These are phyloP conservation scores for Porphyrio hochstetteri DNA, from an alignment of 2,113 vertebrate genomes.

Conservation along the genomic window DNA sequence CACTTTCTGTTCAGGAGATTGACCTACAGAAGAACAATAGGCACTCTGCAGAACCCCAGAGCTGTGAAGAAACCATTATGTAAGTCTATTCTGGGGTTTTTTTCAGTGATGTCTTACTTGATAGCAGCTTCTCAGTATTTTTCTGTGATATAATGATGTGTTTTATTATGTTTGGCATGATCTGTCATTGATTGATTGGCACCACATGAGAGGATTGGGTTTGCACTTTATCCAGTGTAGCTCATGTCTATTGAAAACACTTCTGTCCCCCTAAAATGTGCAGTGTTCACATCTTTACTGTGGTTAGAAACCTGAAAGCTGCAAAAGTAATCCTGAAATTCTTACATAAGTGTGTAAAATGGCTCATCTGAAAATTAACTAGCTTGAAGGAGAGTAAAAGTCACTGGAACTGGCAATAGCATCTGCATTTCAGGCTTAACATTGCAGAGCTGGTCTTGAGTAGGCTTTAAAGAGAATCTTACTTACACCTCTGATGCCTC, in stretches of 20 bases:
- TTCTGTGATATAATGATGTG: background rate
- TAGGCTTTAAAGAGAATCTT: background rate
- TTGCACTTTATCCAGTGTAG: background rate
- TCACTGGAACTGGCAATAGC: background rate
- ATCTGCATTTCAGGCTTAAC: background rate
- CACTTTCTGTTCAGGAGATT: slow-evolving; percentile 76
- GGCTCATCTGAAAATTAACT: rapidly evolving
- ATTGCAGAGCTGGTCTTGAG: background rate
- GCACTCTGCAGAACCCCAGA: slow-evolving; percentile 76
- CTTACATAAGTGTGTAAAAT: background rate
- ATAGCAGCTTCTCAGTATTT: background rate
- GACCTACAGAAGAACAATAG: slow-evolving; percentile 83
- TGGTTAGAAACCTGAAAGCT: background rate
- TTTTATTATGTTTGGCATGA: background rate
- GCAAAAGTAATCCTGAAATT: background rate
- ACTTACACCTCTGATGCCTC: background rate
- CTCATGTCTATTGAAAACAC: rapidly evolving
- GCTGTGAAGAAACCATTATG: slow-evolving; percentile 79
- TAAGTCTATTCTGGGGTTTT: slow-evolving; percentile 72
- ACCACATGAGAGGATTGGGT: background rate
- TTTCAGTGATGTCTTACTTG: background rate
- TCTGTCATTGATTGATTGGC: background rate
- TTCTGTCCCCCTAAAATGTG: background rate
- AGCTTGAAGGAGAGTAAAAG: background rate
- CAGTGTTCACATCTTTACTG: background rate